Conservation (phyloP, 2,888 invertebrate species). For the Gortyna flavago region DNA sequence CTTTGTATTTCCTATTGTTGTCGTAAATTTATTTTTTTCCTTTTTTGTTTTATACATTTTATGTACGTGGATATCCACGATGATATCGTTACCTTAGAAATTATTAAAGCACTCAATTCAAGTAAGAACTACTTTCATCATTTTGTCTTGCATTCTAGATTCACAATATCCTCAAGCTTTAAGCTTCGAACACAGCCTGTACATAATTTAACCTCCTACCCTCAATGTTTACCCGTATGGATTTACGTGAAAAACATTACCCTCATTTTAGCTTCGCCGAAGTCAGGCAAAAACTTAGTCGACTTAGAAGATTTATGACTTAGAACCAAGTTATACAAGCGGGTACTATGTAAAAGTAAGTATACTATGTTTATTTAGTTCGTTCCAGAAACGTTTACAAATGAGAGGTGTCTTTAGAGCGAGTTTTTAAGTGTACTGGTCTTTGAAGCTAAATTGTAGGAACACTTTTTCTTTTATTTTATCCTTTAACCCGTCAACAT, state of each 20-base stretch:
- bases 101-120: no score
- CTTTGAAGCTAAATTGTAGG: neutral
- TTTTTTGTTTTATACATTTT: neutral
- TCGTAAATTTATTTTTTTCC: neutral
- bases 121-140: neutral
- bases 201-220: constrained; percentile 36
- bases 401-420: neutral
- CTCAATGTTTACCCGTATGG: constrained; percentile 32
- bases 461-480: no score
- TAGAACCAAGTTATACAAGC: constrained; percentile 50
- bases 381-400: constrained; percentile 10
- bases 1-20: no score
- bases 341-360: constrained; percentile 5
- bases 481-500: no score
- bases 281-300: constrained; percentile 64
- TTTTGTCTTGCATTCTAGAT: constrained; percentile 1
- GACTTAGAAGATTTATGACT: constrained; percentile 64
- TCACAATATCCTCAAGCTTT: constrained; percentile 16
- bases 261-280: constrained; percentile 55
- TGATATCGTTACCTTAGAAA: no score
- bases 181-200: constrained; percentile 25
- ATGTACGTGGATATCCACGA: no score
- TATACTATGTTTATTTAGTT: constrained; percentile 11
- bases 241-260: constrained; percentile 61
- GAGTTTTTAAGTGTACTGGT: neutral